These are phyloP conservation scores for Aselliscus stoliczkanus DNA, from an alignment of 2,797 vertebrate genomes.

Conservation along the genomic window DNA sequence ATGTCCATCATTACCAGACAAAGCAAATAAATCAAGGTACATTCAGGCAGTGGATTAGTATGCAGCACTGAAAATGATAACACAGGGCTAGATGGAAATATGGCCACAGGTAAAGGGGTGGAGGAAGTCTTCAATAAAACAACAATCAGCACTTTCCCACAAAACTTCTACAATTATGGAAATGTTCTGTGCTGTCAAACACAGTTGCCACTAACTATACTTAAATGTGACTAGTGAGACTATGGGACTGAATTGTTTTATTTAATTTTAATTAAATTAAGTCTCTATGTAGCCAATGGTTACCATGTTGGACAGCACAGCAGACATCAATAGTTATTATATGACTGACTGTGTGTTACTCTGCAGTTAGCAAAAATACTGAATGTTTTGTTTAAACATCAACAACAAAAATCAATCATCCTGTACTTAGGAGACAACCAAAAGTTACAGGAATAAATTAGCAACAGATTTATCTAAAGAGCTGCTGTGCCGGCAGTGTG, in stretches of 20 bases:
- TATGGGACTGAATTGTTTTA: not conserved
- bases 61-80: not conserved
- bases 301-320: not conserved
- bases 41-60: not conserved
- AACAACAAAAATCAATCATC: not conserved
- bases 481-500: not conserved
- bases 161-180: not conserved
- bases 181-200: not conserved
- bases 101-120: not conserved
- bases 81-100: not conserved
- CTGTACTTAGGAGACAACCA: not conserved
- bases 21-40: not conserved
- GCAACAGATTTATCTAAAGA: not conserved
- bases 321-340: not conserved
- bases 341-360: not conserved
- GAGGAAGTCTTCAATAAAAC: not conserved
- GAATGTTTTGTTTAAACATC: not conserved
- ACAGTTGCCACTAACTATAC: not conserved
- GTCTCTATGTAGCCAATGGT: not conserved
- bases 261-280: conserved; percentile 3
- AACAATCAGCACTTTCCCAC: not conserved
- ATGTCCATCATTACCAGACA: not conserved
- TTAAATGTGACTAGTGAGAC: not conserved
- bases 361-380: not conserved
- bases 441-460: not conserved